These are phyloP conservation scores for Periophthalmus modestus DNA, from an alignment of 2,113 vertebrate species.

Conservation along the genomic window DNA sequence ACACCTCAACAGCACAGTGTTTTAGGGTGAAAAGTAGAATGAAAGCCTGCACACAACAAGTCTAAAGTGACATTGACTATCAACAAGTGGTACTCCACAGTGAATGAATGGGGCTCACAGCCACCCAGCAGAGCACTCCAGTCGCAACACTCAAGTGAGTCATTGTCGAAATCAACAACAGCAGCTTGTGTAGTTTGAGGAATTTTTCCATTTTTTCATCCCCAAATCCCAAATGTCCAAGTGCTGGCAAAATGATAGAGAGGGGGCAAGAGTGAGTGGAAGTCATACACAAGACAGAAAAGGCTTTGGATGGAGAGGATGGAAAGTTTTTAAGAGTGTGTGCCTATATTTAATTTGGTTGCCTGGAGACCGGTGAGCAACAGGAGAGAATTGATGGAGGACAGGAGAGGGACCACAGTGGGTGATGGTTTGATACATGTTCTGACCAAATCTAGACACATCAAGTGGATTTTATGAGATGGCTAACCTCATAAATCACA, in stretches of 20 bases:
- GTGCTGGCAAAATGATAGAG: conserved; percentile 53
- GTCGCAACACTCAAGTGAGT: conserved; percentile 63
- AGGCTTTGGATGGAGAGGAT: conserved; percentile 72
- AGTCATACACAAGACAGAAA: conserved; percentile 53
- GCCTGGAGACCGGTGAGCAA: conserved; percentile 74
- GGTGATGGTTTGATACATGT: conserved; percentile 41
- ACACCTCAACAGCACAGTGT: conserved; percentile 10
- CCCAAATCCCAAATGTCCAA: conserved; percentile 69
- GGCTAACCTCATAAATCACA: conserved; percentile 14
- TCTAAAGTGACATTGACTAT: background rate
- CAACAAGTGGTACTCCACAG: conserved; percentile 34
- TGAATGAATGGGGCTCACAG: conserved; percentile 62
- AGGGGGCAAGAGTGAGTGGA: conserved; percentile 22
- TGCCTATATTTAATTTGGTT: conserved; percentile 82
- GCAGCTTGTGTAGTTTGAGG: conserved; percentile 68
- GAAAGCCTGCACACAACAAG: conserved; percentile 16
- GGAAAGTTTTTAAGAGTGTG: conserved; percentile 76
- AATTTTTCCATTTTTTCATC: conserved; percentile 82
- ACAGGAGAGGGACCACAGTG: conserved; percentile 59
- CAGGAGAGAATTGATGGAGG: conserved; percentile 66
- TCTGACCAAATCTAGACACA: conserved; percentile 20
- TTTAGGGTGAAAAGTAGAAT: conserved; percentile 6
- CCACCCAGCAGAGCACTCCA: conserved; percentile 53
- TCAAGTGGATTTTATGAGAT: conserved; percentile 4
- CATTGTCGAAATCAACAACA: conserved; percentile 75